Evolutionary conservation across 2,888 invertebrate species (phyloP), one percentile per base, ranked within the genome.

Genomic region (Nomada fabriciana): DNA sequence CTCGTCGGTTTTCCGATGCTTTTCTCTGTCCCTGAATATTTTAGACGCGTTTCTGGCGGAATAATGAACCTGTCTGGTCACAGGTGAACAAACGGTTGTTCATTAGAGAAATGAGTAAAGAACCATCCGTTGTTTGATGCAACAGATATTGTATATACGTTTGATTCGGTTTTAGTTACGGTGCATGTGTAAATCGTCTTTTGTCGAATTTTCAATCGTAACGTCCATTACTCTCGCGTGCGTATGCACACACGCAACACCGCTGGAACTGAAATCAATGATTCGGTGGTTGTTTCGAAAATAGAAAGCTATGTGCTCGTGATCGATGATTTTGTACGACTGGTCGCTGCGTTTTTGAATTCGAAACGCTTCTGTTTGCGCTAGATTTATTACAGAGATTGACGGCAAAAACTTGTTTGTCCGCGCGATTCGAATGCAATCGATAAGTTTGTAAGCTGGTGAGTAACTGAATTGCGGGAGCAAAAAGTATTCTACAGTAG

Each of bases 341-440:
- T 69, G 23, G 36, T 11, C 42, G 57, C 57, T 43, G 57, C 25
- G 43, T 43, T 57, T 69, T 57, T 69, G 69, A 43, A 69, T 69
- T 59, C 43, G 9, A 23, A 57, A 25, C 57, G 20, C 52, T 65
- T n/a, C n/a, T 29, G 20, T 11, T 53, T n/a, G 53, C 7, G 15
- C 23, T 7, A 43, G 57, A 69, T 69, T 69, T 69, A 69, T 57
- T n/a, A n/a, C 43, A 25, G 13, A n/a, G 69, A 59, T 59, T 59
- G 10, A 36, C 36, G 36, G 36, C 36, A 36, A 36, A 36, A 36
- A 36, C 36, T 36, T 57, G 69, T 57, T 57, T 69, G 69, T n/a
- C 18, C 53, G 23, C 42, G 55, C 55, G 25, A 55, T n/a, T 4
- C 57, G 25, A 25, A 13, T 15, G 9, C 13, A 47, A 43, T 69